Base-by-base conservation (phyloP, 2,888 invertebrate genomes). In the Venustoraphidia nigricollis region DNA sequence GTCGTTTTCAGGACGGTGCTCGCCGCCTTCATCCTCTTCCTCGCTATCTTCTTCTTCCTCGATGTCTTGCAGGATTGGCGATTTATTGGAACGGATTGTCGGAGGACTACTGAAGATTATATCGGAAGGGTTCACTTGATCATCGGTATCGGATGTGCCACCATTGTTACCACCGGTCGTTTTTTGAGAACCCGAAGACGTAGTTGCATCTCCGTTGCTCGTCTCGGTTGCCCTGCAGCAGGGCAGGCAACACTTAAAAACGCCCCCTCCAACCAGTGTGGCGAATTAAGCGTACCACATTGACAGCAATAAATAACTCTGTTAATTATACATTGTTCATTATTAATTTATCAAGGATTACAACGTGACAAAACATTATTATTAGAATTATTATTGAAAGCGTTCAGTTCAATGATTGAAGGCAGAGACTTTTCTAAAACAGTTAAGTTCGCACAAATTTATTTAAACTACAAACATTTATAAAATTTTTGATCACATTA, bases 231-330 rank as follows among this genome's bases (percentile, higher is more conserved):
- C 75, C 79, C 81, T 81, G 76, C 82, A 81, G 79, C 81, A 83
- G 77, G 82, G 83, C 79, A 82, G 76, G 76, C 82, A 82, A 75
- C 83, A 83, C 76, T 81, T 81, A 79, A 83, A 83, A 73, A 81
- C 79, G 76, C 77, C 78, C 66, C 77, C 76, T 75, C 81, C 78
- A 67, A 77, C 77, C 78, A 78, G 77, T 71, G 73, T 78, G 78
- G 68, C 67, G 63, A 59, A 52, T 59, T 59, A 53, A 54, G 49
- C 56, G 48, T 52, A 54, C 56, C 58, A 54, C 50, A 41, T 46
- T 45, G 48, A 50, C 47, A 50, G 49, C 35, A 45, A 44, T 39
- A 45, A 44, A 44, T 17, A 17, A 17, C 17, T 17, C 17, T 17
- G 17, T 17, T 17, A 17, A 17, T 17, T 17, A 17, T 17, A 17